phyloP scores from a whole-genome alignment of 2,888 invertebrate species.

The Acronicta psi region DNA sequence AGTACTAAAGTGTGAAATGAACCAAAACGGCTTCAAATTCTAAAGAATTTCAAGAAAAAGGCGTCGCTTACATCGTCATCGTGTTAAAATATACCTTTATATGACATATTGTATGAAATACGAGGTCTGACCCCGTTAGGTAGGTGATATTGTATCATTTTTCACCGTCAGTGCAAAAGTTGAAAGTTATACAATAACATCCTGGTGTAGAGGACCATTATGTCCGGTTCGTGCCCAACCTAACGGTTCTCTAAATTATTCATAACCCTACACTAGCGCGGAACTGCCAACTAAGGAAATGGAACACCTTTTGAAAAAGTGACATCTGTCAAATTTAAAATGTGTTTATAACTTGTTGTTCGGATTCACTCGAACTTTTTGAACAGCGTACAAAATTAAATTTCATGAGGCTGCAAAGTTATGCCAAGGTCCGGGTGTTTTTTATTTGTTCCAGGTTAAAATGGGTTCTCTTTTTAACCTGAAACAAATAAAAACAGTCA shows the following conservation, averaged over 20 bases:
- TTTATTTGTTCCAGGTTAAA: no score
- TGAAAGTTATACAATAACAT: slow-evolving; percentile 26
- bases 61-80: no score
- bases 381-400: no score
- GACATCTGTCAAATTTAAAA: background rate
- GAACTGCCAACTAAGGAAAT: slow-evolving; percentile 9
- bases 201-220: slow-evolving; percentile 12
- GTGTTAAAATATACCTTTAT: slow-evolving; percentile 1
- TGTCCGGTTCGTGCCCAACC: slow-evolving; percentile 5
- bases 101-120: slow-evolving; percentile 12
- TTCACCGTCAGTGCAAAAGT: slow-evolving; percentile 16
- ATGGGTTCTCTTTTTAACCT: no score
- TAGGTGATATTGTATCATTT: slow-evolving; percentile 3
- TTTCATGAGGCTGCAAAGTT: no score
- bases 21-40: background rate
- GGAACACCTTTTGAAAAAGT: slow-evolving; percentile 6
- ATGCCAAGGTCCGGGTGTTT: no score
- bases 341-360: background rate
- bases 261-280: slow-evolving; percentile 13
- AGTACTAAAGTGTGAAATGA: background rate
- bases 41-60: slow-evolving; percentile 8
- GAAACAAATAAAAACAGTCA: no score
- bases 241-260: slow-evolving; percentile 33
- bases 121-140: background rate
- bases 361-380: no score